phyloP scores from a whole-genome alignment of 2,113 vertebrate genomes.

The Hymenochirus boettgeri region DNA sequence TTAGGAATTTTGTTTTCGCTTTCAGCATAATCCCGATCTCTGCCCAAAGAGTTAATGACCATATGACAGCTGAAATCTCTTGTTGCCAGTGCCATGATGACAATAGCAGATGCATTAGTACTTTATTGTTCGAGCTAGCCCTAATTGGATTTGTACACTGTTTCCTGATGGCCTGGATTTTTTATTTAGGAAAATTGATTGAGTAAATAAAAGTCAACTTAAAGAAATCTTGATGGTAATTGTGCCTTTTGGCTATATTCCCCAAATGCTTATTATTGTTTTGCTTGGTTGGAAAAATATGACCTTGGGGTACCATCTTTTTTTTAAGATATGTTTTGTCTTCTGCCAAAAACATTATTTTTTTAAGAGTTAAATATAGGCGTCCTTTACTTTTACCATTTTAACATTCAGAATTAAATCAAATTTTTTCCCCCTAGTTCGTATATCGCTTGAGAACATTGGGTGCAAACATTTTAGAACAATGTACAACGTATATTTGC shows the following conservation, averaged over 20 bases:
- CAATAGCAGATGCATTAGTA: constrained; percentile 43
- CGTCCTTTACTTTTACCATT: not conserved
- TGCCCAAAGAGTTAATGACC: constrained; percentile 7
- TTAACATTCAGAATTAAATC: constrained; percentile 1
- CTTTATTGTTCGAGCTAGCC: constrained; percentile 42
- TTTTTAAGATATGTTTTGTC: constrained; percentile 40
- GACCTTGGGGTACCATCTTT: constrained; percentile 37
- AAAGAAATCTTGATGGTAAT: constrained; percentile 43
- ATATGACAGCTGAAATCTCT: constrained; percentile 2
- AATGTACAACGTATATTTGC: too few species aligned
- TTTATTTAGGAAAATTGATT: constrained; percentile 46
- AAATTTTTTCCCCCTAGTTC: not conserved
- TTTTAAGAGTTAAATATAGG: constrained; percentile 37
- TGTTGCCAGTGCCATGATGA: not conserved
- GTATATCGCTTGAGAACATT: too few species aligned
- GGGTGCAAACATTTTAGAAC: too few species aligned
- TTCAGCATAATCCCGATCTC: too few species aligned
- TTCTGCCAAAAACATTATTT: constrained; percentile 45
- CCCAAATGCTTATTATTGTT: constrained; percentile 28
- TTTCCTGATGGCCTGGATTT: constrained; percentile 56
- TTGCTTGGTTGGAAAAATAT: constrained; percentile 38
- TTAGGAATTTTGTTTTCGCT: too few species aligned
- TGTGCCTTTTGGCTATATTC: constrained; percentile 45
- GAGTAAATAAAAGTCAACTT: constrained; percentile 34
- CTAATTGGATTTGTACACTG: constrained; percentile 59